phyloP scores from a whole-genome alignment of 1,140 invertebrate genomes.

The Thaumetopoea pityocampa region DNA sequence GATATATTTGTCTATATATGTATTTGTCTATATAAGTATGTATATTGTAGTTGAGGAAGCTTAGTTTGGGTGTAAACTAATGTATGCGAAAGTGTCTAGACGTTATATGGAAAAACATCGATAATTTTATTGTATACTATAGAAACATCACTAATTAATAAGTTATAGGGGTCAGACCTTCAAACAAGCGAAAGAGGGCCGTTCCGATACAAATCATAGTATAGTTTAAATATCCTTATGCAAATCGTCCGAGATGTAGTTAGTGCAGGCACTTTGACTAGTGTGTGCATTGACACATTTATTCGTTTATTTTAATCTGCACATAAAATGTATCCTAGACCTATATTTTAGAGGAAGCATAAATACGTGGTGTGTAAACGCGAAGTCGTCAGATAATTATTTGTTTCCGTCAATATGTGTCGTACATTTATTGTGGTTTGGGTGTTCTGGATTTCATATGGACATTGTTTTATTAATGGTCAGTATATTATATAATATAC shows the following conservation, averaged over 20 bases:
- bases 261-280: slow-evolving; percentile 37
- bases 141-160: slow-evolving; percentile 39
- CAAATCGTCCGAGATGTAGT: slow-evolving; percentile 43
- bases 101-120: too few relatives aligned
- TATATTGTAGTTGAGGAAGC: too few relatives aligned
- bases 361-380: slow-evolving; percentile 24
- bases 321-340: slow-evolving; percentile 32
- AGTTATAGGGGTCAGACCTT: slow-evolving; percentile 68
- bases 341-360: slow-evolving; percentile 28
- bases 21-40: too few relatives aligned
- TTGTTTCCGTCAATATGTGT: slow-evolving; percentile 41
- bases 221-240: slow-evolving; percentile 65
- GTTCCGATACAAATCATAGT: slow-evolving; percentile 58
- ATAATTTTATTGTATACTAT: slow-evolving; percentile 8
- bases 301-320: slow-evolving; percentile 22
- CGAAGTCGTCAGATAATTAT: slow-evolving; percentile 31
- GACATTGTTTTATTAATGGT: slow-evolving; percentile 58
- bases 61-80: too few relatives aligned
- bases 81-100: too few relatives aligned
- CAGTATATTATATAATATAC: slow-evolving; percentile 29
- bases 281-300: slow-evolving; percentile 30
- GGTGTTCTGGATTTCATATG: slow-evolving; percentile 31
- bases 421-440: slow-evolving; percentile 34
- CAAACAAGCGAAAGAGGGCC: slow-evolving; percentile 42
- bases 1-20: too few relatives aligned